Evolutionary conservation across 2,113 vertebrate genomes (phyloP).

Genomic region (Pungitius pungitius): DNA sequence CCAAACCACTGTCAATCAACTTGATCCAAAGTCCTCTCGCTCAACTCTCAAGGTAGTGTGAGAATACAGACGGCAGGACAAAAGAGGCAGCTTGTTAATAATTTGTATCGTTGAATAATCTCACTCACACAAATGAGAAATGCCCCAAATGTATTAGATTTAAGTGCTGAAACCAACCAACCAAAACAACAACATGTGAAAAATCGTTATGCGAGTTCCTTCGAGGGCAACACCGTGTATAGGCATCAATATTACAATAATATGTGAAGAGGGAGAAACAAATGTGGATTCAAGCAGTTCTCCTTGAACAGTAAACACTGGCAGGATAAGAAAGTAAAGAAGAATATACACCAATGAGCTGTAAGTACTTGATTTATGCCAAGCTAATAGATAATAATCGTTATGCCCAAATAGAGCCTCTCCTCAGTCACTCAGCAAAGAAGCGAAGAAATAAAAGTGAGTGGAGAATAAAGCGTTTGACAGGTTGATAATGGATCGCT

Average conservation of each 20-base stretch:
- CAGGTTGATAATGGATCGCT: slow-evolving; percentile 88
- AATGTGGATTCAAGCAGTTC: slow-evolving; percentile 60
- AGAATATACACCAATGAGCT: slow-evolving; percentile 58
- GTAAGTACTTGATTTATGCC: slow-evolving; percentile 75
- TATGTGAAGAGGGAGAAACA: slow-evolving; percentile 53
- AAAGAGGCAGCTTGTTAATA: slow-evolving; percentile 63
- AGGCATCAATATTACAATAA: slow-evolving; percentile 72
- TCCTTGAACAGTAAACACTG: slow-evolving; percentile 70
- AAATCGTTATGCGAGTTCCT: slow-evolving; percentile 62
- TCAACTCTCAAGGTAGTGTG: slow-evolving; percentile 42
- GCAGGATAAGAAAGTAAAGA: slow-evolving; percentile 51
- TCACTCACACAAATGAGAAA: slow-evolving; percentile 44
- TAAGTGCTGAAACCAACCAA: slow-evolving; percentile 56
- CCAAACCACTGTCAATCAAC: slow-evolving; percentile 37
- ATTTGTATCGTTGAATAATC: slow-evolving; percentile 69
- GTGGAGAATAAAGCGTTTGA: slow-evolving; percentile 85
- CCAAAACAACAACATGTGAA: slow-evolving; percentile 53
- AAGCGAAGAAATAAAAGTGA: slow-evolving; percentile 83
- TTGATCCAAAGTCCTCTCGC: slow-evolving; percentile 56
- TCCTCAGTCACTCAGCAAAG: slow-evolving; percentile 75
- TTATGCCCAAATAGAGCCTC: slow-evolving; percentile 70
- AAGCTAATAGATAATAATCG: slow-evolving; percentile 78
- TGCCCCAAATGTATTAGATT: slow-evolving; percentile 58
- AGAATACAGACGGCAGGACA: slow-evolving; percentile 37
- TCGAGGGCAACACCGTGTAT: slow-evolving; percentile 52